Evolutionary conservation across 2,888 invertebrate species (phyloP), one percentile per base, ranked within the genome.

Genomic region (Brenthis ino): DNA sequence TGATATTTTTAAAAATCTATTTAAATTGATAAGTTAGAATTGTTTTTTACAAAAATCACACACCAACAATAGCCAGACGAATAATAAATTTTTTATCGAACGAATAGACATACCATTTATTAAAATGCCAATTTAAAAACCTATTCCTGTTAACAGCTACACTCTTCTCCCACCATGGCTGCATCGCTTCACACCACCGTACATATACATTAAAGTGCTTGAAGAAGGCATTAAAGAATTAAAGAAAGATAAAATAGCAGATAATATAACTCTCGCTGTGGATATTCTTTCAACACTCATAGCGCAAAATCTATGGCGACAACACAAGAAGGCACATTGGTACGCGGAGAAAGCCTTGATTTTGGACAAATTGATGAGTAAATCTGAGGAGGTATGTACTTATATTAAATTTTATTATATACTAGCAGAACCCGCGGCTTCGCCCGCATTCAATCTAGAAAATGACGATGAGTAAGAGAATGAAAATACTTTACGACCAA

Each of bases 311-410:
- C 72, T 79, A 0, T 94, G 93, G 77, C 80, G 91, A 55, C 86
- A 86, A 37, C 89, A 93, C 64, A 91, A 88, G 72, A 86, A 87
- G 71, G 91, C 91, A 0, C 79, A 85, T 2, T 94, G 94, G 95
- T 95, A 93, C 80, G 94, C 94, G 37, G 93, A 96, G 74, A 91
- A 95, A 67, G 94, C 95, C 0, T 86, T 96, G 0, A 94, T 96
- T 75, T 83, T 94, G 33, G 94, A 95, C 65, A 93, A 87, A 70
- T 72, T 82, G 67, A 71, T 84, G 65, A 68, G 75, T 1, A 72
- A 66, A 20, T 74, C 81, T 54, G 80, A 88, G 65, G 77, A 86
- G 82, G 92, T 92, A 79, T 50, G 20, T 51, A 51, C 24, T n/a
- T 11, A 1, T 47, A 43, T 1, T 2, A 6, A 24, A 58, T 12